These are phyloP conservation scores for Ambastaia sidthimunki DNA, from an alignment of 2,797 vertebrate genomes.

Conservation along the genomic window DNA sequence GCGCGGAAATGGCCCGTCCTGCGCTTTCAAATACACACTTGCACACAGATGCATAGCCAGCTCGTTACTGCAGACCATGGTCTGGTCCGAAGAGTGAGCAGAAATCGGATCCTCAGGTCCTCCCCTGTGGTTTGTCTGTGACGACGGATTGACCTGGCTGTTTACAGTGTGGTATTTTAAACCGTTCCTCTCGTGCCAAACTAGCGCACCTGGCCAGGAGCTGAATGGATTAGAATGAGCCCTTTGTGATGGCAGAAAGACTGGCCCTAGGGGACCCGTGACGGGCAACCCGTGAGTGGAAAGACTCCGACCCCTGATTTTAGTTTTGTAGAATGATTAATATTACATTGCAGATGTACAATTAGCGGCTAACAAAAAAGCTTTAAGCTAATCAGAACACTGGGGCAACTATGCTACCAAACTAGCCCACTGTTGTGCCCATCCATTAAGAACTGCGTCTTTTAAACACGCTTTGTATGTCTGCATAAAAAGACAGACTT, in stretches of 20 bases:
- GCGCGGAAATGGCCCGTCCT: slow-evolving; percentile 54
- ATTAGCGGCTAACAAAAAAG: background rate
- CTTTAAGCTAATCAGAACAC: background rate
- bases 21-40: slow-evolving; percentile 53
- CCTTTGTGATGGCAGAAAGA: slow-evolving; percentile 51
- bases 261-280: too few relatives aligned
- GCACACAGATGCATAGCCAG: slow-evolving; percentile 43
- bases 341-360: background rate
- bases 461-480: background rate
- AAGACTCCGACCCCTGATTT: background rate
- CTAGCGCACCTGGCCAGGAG: slow-evolving; percentile 53
- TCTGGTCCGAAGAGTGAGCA: slow-evolving; percentile 33
- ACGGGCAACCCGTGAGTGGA: too few relatives aligned
- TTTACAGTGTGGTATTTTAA: slow-evolving; percentile 53
- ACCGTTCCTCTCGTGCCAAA: slow-evolving; percentile 45
- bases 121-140: slow-evolving; percentile 43
- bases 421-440: too few relatives aligned
- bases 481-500: background rate
- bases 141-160: slow-evolving; percentile 46
- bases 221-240: slow-evolving; percentile 49
- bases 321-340: background rate
- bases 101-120: slow-evolving; percentile 53
- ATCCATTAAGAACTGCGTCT: too few relatives aligned
- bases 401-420: too few relatives aligned
- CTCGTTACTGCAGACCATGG: slow-evolving; percentile 48